These are phyloP conservation scores for Hirtodrosophila confusa DNA, from an alignment of 2,888 invertebrate species.

Conservation along the genomic window DNA sequence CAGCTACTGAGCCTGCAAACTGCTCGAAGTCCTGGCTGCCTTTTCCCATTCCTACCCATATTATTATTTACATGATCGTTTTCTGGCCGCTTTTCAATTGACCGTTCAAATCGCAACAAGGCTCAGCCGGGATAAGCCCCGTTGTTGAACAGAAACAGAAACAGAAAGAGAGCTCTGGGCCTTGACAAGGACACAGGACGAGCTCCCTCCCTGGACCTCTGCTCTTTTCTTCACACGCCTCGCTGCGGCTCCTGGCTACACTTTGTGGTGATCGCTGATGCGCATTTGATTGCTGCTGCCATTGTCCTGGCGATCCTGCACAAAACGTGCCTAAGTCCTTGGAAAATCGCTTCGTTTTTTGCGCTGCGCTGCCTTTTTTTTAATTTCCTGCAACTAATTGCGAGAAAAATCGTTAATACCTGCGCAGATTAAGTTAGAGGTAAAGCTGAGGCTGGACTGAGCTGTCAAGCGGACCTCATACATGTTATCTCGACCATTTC, in stretches of 20 bases:
- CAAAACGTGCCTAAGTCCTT: constrained; percentile 68
- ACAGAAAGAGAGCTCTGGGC: constrained; percentile 25
- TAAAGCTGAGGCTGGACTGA: constrained; percentile 3
- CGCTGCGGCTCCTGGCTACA: constrained; percentile 20
- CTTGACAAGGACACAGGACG: background rate
- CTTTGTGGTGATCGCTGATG: constrained; percentile 67
- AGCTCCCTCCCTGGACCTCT: constrained; percentile 19
- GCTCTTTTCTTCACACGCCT: constrained; percentile 57
- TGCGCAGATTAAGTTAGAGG: constrained; percentile 32
- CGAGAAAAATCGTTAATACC: constrained; percentile 72
- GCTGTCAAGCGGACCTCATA: background rate
- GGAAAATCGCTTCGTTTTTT: constrained; percentile 66
- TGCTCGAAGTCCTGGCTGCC: constrained; percentile 9
- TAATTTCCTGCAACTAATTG: constrained; percentile 74
- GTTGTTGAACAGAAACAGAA: constrained; percentile 56
- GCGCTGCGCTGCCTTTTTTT: constrained; percentile 42
- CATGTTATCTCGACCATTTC: constrained; percentile 1
- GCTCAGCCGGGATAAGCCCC: constrained; percentile 80
- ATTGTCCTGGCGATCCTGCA: constrained; percentile 27
- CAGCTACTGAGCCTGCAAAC: constrained; percentile 9
- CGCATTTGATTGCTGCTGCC: constrained; percentile 73
- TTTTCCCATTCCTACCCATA: constrained; percentile 18
- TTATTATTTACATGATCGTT: constrained; percentile 63
- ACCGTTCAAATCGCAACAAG: constrained; percentile 81
- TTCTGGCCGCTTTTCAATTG: constrained; percentile 80